These are phyloP conservation scores for Fukomys damarensis DNA, from an alignment of 2,113 vertebrate genomes.

Conservation along the genomic window DNA sequence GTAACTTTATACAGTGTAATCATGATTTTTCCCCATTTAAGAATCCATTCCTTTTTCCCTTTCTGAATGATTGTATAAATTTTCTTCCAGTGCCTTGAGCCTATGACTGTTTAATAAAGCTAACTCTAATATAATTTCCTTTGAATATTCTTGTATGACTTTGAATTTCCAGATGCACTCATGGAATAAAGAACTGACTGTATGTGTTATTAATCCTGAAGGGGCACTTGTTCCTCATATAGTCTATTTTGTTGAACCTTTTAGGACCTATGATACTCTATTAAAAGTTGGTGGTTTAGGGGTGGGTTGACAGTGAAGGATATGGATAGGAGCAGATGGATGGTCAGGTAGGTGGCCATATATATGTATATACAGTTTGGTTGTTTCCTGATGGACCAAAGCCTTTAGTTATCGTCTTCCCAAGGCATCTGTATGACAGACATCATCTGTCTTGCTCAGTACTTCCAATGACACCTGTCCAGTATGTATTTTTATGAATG, in stretches of 20 bases:
- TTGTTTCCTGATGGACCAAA: not conserved
- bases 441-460: not conserved
- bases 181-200: not conserved
- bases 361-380: not conserved
- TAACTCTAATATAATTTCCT: not conserved
- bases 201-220: not conserved
- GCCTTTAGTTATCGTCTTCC: not conserved
- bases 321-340: not conserved
- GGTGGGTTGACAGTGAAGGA: not conserved
- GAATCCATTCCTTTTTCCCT: constrained; percentile 11
- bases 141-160: not conserved
- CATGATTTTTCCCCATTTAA: not conserved
- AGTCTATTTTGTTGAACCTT: not conserved
- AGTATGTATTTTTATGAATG: not conserved
- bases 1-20: not conserved
- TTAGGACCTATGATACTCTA: not conserved
- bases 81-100: constrained; percentile 24
- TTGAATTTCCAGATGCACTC: constrained; percentile 15
- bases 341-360: not conserved
- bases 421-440: not conserved
- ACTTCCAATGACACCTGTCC: not conserved
- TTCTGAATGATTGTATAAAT: not conserved
- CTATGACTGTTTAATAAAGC: not conserved
- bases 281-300: not conserved
- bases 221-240: not conserved